Evolutionary conservation across 2,113 vertebrate species (phyloP), one percentile per base, ranked within the genome.

Genomic region (Sinocyclocheilus anshuiensis): DNA sequence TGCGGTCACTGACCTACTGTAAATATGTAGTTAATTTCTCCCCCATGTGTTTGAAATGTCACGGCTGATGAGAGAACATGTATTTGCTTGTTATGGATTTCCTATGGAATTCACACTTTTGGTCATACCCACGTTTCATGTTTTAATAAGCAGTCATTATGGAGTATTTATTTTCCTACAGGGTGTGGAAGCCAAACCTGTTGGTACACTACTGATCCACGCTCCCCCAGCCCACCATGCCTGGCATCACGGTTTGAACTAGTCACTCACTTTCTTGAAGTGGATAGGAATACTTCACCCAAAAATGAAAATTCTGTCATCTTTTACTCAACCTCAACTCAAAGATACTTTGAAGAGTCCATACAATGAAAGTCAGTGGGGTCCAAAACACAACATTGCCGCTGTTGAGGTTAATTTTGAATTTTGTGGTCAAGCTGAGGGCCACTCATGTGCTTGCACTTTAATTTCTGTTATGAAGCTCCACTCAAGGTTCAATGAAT

Each of bases 121-220:
- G 53, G 87, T 94, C 92, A 88, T 88, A 88, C 90, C 92, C 88
- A 90, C 84, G 90, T 92, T 90, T 91, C 89, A 89, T 95, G 93
- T 94, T 95, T 93, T 94, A 93, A 94, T 94, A 93, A 92, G 91
- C 90, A 72, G 90, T 92, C 93, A 94, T 94, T 95, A 91, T 90
- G 87, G 86, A 92, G 91, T 93, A 92, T 94, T 94, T 94, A 92
- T 94, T 94, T 93, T 95, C 91, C 91, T 87, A 90, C 86, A 90
- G 92, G 94, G 94, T 94, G 94, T 94, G 94, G 93, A 93, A 94
- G 93, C 90, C 90, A 90, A 94, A 94, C 94, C 93, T 95, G 94
- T 94, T 92, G 90, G 93, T 94, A 88, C 93, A 93, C 91, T 92
- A 90, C 91, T 88, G 80, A 69, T 84, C 75, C 59, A 89, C 86